phyloP scores from a whole-genome alignment of 2,888 invertebrate species.

The Ceramica pisi region DNA sequence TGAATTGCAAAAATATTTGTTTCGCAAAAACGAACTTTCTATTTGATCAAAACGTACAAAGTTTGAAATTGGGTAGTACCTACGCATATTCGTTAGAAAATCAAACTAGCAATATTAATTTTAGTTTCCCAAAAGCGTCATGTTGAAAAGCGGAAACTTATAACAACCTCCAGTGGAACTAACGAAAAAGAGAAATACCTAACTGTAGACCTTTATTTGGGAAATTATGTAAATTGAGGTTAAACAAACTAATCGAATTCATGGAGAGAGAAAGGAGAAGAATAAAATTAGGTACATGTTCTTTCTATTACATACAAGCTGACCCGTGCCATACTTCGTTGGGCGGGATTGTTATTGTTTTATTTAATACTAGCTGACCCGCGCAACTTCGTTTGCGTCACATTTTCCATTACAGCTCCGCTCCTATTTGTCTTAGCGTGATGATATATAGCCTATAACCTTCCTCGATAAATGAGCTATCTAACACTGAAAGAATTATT shows the following conservation, averaged over 20 bases:
- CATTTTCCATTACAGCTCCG: too few relatives aligned
- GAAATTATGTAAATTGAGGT: neutral
- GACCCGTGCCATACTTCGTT: too few relatives aligned
- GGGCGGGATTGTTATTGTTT: too few relatives aligned
- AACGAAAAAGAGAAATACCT: constrained; percentile 5
- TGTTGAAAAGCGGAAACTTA: constrained; percentile 32
- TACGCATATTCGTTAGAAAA: neutral
- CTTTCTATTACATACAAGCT: too few relatives aligned
- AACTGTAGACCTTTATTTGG: neutral
- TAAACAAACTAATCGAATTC: constrained; percentile 1
- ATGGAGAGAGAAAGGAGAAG: neutral
- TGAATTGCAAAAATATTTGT: neutral
- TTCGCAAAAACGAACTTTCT: neutral
- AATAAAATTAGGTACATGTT: too few relatives aligned
- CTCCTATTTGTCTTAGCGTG: too few relatives aligned
- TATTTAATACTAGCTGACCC: too few relatives aligned
- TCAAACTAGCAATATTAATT: neutral
- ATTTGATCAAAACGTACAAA: constrained; percentile 11
- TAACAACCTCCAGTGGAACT: constrained; percentile 22
- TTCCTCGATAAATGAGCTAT: too few relatives aligned
- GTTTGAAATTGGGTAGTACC: constrained; percentile 2
- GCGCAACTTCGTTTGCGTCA: too few relatives aligned
- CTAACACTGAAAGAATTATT: too few relatives aligned
- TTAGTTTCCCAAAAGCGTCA: constrained; percentile 15
- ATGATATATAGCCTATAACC: too few relatives aligned